Evolutionary conservation across 2,888 invertebrate genomes (phyloP), one percentile per base, ranked within the genome.

Genomic region (Holacanthella duospinosa): DNA sequence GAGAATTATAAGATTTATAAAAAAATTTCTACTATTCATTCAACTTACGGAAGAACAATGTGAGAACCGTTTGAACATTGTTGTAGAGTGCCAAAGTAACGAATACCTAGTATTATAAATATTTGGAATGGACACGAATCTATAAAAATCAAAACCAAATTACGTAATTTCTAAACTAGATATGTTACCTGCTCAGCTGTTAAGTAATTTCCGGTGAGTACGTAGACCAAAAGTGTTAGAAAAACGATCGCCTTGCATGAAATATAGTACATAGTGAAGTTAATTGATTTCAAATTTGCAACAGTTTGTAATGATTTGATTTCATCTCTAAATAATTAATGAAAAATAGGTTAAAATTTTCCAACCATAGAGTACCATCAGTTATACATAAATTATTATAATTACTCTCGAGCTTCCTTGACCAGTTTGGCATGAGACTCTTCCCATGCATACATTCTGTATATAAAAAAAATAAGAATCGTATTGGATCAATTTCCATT

Each of bases 381-480:
- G n/a, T n/a, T n/a, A n/a, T n/a, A n/a, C n/a, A 57, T 9, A 21
- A 3, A 36, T 55, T 29, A 28, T 58, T 21, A 28, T 44, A 26
- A 2, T 4, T 58, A 28, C 24, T 28, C 25, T 29, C 24, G 28
- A 36, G 58, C 58, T 58, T 58, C 28, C 24, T 36, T 43, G 58
- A 58, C 29, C 29, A 29, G 25, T 6, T 85, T 75, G 90, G 88
- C 86, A 75, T 95, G 94, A 0, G 93, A 89, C 72, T 86, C 87
- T 77, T 95, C 95, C 82, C 95, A 95, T 1, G 93, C 89, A 76
- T 94, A 95, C 93, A 95, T 94, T 81, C 95, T 95, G 69, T 95
- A 48, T n/a, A n/a, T 4, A n/a, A 4, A 4, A 48, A 48, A 48
- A n/a, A n/a, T n/a, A n/a, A n/a, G n/a, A n/a, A n/a, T n/a, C n/a